phyloP scores from a whole-genome alignment of 2,113 vertebrate genomes.

The Actenoides lindsayi region DNA sequence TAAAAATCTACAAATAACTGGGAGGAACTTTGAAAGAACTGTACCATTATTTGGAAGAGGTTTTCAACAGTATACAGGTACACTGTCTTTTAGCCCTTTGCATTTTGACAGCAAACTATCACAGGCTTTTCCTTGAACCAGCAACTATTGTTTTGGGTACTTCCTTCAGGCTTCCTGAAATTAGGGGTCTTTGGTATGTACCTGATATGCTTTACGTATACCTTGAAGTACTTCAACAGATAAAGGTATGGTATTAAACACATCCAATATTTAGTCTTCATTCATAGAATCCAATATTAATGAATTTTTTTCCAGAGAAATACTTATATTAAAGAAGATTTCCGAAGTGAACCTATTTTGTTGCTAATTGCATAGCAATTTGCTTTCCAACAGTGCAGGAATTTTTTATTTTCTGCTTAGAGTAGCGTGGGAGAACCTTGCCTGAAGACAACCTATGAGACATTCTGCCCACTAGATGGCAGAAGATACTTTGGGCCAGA shows the following conservation, averaged over 20 bases:
- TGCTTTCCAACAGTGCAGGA: not conserved
- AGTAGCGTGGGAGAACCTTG: not conserved
- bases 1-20: not conserved
- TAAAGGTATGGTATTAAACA: not conserved
- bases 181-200: not conserved
- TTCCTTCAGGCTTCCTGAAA: not conserved
- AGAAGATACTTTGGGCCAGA: slow-evolving; percentile 49
- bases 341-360: not conserved
- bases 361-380: not conserved
- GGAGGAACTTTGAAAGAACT: not conserved
- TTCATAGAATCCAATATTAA: not conserved
- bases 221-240: not conserved
- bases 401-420: not conserved
- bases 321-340: not conserved
- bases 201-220: not conserved
- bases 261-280: not conserved
- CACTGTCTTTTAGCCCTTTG: not conserved
- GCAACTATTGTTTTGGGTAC: not conserved
- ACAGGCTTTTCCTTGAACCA: not conserved
- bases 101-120: not conserved
- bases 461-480: slow-evolving; percentile 61
- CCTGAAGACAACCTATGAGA: not conserved
- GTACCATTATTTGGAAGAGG: not conserved
- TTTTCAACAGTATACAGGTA: not conserved
- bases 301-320: not conserved